A percentile compares a stretch with the other conserved stretches of the same genome.
Evolutionary conservation across 2,888 invertebrate genomes (phyloP).

Genomic region (Megaustenia siamemsis): DNA sequence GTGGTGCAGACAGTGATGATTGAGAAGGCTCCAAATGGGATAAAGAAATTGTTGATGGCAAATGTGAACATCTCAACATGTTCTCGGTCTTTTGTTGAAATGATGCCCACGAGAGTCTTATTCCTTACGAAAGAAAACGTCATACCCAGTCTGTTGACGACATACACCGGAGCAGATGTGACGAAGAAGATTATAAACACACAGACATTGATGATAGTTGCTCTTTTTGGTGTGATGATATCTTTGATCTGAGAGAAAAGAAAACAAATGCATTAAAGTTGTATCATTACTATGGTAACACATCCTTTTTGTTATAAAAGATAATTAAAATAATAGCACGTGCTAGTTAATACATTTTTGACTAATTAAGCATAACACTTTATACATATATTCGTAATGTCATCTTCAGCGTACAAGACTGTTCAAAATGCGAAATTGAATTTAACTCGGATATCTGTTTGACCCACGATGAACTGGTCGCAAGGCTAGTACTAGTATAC

Average conservation of each 20-base stretch:
- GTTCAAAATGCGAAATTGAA: too few relatives aligned
- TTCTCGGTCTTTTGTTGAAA: background rate
- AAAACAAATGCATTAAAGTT: too few relatives aligned
- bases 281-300: too few relatives aligned
- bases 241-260: background rate
- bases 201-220: background rate
- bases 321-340: too few relatives aligned
- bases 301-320: too few relatives aligned
- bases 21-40: constrained; percentile 7
- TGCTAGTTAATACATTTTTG: too few relatives aligned
- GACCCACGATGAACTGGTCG: too few relatives aligned
- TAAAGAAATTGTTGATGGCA: background rate
- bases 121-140: background rate
- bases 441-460: too few relatives aligned
- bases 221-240: background rate
- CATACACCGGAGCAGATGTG: background rate
- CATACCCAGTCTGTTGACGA: background rate
- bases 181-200: background rate
- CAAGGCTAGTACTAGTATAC: too few relatives aligned
- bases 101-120: constrained; percentile 7
- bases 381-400: too few relatives aligned
- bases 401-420: too few relatives aligned
- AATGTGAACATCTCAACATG: background rate
- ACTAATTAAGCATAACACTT: too few relatives aligned
- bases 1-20: background rate